Conservation (phyloP, 2,888 invertebrate species). For the Isotomurus palustris region DNA sequence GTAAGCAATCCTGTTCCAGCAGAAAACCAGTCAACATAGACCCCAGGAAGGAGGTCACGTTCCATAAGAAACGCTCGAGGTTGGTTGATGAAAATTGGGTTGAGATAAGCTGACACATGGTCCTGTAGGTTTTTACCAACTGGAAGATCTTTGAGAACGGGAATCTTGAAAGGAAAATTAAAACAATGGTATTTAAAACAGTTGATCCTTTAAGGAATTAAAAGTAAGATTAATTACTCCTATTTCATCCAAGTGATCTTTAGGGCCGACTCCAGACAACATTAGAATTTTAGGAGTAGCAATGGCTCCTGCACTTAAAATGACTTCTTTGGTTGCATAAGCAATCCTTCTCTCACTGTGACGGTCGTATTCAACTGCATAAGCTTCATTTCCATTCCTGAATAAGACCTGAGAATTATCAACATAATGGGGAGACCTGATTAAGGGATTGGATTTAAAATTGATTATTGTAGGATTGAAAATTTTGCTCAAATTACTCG, state of each 20-base stretch:
- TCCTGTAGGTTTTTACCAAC: constrained; percentile 29
- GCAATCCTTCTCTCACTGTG: constrained; percentile 25
- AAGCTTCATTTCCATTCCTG: constrained; percentile 19
- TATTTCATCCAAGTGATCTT: constrained; percentile 19
- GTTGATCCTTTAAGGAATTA: neutral
- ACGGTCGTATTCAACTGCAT: constrained; percentile 36
- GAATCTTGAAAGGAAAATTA: constrained; percentile 21
- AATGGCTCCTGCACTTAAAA: constrained; percentile 26
- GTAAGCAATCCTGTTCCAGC: neutral
- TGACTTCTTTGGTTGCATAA: constrained; percentile 29
- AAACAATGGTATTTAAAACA: neutral
- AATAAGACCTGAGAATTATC: constrained; percentile 17
- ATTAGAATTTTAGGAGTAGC: constrained; percentile 24
- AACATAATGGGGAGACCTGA: too few relatives aligned
- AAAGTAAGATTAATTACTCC: constrained; percentile 8
- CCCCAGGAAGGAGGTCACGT: constrained; percentile 22
- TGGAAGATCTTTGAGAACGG: constrained; percentile 30
- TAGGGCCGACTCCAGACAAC: constrained; percentile 23
- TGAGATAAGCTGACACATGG: constrained; percentile 22
- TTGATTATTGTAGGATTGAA: too few relatives aligned
- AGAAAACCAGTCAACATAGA: constrained; percentile 17
- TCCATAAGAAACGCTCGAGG: constrained; percentile 15
- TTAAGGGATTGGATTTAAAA: too few relatives aligned
- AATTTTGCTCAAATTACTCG: too few relatives aligned
- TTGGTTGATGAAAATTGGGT: constrained; percentile 30